Percentiles rank a stretch among this genome's conserved stretches.
These are phyloP conservation scores for Agonopterix arenella DNA, from an alignment of 2,888 invertebrate genomes.

Conservation along the genomic window DNA sequence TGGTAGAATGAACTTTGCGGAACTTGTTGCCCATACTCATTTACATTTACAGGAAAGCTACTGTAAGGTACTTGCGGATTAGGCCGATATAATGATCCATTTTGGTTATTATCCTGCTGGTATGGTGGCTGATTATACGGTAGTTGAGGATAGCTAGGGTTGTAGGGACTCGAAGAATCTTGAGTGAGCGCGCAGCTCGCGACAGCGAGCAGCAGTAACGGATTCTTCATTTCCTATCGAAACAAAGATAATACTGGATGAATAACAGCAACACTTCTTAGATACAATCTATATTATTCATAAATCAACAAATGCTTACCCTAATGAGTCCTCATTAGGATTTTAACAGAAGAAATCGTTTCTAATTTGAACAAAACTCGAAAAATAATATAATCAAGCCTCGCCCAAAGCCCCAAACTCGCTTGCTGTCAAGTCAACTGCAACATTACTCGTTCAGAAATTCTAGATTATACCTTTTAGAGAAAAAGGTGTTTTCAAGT, in stretches of 20 bases:
- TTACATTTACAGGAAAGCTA: conserved; percentile 54
- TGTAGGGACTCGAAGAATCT: conserved; percentile 43
- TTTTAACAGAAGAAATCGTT: conserved; percentile 23
- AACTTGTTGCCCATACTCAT: conserved; percentile 44
- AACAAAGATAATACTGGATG: conserved; percentile 15
- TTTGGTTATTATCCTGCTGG: conserved; percentile 27
- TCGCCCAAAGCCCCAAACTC: conserved; percentile 39
- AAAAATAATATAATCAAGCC: conserved; percentile 34
- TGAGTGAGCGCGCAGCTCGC: conserved; percentile 49
- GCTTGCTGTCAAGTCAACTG: conserved; percentile 9
- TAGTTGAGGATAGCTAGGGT: conserved; percentile 45
- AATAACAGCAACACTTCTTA: not conserved
- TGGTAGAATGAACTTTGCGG: conserved; percentile 62
- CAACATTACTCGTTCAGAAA: conserved; percentile 10
- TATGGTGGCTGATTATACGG: conserved; percentile 29
- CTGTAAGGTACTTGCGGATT: conserved; percentile 60
- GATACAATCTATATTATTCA: not conserved
- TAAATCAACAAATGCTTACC: conserved; percentile 11
- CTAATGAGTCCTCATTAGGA: conserved; percentile 17
- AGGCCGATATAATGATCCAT: conserved; percentile 40
- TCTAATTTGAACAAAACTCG: conserved; percentile 27
- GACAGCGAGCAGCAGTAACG: conserved; percentile 42
- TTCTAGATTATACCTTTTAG: not conserved
- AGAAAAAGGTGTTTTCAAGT: no score
- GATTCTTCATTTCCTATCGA: conserved; percentile 46